Conservation (phyloP, 2,113 vertebrate species). For the Desmodus rotundus region DNA sequence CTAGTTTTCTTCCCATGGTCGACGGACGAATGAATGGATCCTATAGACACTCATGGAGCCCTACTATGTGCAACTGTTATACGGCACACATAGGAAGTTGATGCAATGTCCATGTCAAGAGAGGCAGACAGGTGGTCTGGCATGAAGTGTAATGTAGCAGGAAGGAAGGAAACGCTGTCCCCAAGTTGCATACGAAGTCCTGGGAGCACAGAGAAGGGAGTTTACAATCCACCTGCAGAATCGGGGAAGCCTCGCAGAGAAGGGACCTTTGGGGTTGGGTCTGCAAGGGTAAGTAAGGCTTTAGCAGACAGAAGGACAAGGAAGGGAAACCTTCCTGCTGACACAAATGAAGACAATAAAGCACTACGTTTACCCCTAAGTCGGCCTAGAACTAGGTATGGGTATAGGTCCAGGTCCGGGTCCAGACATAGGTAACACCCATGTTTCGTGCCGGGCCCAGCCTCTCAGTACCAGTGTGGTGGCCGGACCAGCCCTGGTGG, state of each 20-base stretch:
- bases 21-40: not conserved
- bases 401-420: not conserved
- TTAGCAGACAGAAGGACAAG: not conserved
- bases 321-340: not conserved
- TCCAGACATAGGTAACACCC: not conserved
- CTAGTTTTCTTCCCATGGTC: not conserved
- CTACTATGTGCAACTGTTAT: not conserved
- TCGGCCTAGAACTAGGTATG: not conserved
- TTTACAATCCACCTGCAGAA: not conserved
- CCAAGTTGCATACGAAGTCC: not conserved
- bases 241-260: not conserved
- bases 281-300: not conserved
- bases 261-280: not conserved
- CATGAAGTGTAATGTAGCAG: not conserved
- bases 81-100: not conserved
- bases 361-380: not conserved
- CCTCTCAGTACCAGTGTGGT: not conserved
- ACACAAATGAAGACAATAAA: not conserved
- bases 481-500: not conserved
- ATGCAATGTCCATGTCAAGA: no score
- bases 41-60: not conserved
- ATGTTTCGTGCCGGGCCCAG: not conserved
- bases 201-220: not conserved
- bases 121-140: not conserved
- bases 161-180: rapidly evolving